Evolutionary conservation across 1,140 invertebrate species (phyloP).

Genomic region (Drosophila jambulina): DNA sequence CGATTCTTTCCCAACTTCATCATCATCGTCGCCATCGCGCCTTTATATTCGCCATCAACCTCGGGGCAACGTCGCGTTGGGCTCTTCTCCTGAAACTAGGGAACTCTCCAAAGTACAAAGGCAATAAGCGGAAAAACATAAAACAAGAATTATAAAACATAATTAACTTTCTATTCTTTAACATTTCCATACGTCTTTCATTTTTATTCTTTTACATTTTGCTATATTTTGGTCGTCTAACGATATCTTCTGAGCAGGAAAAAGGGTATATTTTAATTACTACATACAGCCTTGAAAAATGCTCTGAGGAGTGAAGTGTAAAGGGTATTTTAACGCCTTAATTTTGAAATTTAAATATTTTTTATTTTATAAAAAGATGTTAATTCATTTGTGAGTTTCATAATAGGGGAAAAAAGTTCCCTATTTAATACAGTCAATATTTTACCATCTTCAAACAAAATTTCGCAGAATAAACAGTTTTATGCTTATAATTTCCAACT

Average conservation of each 20-base stretch:
- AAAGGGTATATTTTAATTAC: not conserved
- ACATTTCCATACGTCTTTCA: constrained; percentile 2
- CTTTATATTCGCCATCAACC: constrained; percentile 25
- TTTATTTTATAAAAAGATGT: not conserved
- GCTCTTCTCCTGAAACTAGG: constrained; percentile 58
- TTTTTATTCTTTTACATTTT: constrained; percentile 25
- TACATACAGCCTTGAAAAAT: not conserved
- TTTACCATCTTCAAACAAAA: not conserved
- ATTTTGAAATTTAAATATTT: not conserved
- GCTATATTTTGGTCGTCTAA: not conserved
- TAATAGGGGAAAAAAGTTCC: not conserved
- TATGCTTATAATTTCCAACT: too few species aligned
- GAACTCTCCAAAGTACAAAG: constrained; percentile 48
- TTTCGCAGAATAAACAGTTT: not conserved
- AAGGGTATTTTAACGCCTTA: not conserved
- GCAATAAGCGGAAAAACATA: constrained; percentile 33
- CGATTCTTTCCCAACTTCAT: constrained; percentile 34
- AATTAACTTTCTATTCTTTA: constrained; percentile 71
- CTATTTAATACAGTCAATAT: not conserved
- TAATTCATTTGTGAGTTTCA: not conserved
- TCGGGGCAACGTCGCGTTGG: constrained; percentile 56
- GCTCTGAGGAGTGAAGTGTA: not conserved
- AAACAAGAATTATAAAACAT: constrained; percentile 55
- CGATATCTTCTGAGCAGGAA: not conserved
- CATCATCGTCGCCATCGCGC: constrained; percentile 18